Evolutionary conservation across 1,140 invertebrate species (phyloP).

Genomic region (Drosophila auraria): DNA sequence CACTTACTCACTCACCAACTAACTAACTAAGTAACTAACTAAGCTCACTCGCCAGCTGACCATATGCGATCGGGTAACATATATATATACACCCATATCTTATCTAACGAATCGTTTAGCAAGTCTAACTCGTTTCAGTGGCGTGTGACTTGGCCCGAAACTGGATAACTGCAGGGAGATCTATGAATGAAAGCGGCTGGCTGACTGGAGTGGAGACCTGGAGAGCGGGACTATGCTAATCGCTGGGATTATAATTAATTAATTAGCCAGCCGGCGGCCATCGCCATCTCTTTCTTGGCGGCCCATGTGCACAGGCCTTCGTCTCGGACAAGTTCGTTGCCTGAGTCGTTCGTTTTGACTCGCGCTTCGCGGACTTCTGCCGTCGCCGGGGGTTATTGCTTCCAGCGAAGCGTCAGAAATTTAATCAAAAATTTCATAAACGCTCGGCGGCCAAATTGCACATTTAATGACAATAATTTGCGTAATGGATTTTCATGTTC

Average conservation of each 20-base stretch:
- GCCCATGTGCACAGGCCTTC: constrained; percentile 19
- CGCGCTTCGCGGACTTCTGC: constrained; percentile 12
- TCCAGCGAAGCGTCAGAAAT: constrained; percentile 68
- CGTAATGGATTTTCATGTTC: constrained; percentile 83
- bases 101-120: constrained; percentile 81
- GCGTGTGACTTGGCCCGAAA: constrained; percentile 46
- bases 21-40: constrained; percentile 25
- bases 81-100: constrained; percentile 57
- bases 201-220: constrained; percentile 20
- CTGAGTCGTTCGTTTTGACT: constrained; percentile 73
- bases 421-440: constrained; percentile 79
- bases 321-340: constrained; percentile 64
- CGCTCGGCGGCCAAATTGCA: constrained; percentile 68
- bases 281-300: constrained; percentile 1
- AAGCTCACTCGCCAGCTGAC: constrained; percentile 7
- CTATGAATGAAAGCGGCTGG: constrained; percentile 75
- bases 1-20: constrained; percentile 20
- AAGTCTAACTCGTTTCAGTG: constrained; percentile 74
- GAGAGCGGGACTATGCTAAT: constrained; percentile 66
- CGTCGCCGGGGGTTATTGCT: constrained; percentile 28
- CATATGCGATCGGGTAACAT: constrained; percentile 33
- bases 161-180: constrained; percentile 42
- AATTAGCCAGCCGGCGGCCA: constrained; percentile 57
- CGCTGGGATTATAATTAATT: constrained; percentile 78
- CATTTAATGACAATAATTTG: constrained; percentile 83